phyloP scores from a whole-genome alignment of 2,888 invertebrate genomes.

The Limnephilus marmoratus region DNA sequence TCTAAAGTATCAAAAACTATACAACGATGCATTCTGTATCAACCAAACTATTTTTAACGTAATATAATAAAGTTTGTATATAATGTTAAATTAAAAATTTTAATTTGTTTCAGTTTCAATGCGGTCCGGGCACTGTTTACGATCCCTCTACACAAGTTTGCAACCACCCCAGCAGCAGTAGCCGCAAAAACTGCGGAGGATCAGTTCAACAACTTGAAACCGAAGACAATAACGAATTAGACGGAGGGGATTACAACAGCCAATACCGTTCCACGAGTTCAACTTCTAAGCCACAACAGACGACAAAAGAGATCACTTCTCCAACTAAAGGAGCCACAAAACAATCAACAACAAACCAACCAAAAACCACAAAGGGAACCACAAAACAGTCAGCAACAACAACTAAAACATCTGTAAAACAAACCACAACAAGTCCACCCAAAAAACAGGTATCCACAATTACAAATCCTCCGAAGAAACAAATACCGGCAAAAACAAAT shows the following conservation, averaged over 20 bases:
- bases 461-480: slow-evolving; percentile 18
- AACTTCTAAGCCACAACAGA: slow-evolving; percentile 65
- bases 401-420: slow-evolving; percentile 57
- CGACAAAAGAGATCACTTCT: slow-evolving; percentile 46
- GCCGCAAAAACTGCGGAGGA: slow-evolving; percentile 82
- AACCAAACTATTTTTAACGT: neutral
- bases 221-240: slow-evolving; percentile 75
- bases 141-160: slow-evolving; percentile 83
- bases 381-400: slow-evolving; percentile 25
- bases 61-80: neutral
- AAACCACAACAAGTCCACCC: slow-evolving; percentile 53
- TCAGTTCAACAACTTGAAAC: slow-evolving; percentile 64
- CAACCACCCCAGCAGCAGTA: slow-evolving; percentile 83
- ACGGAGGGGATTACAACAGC: slow-evolving; percentile 69
- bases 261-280: slow-evolving; percentile 68
- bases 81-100: neutral
- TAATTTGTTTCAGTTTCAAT: slow-evolving; percentile 79
- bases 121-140: slow-evolving; percentile 86
- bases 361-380: neutral
- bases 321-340: neutral
- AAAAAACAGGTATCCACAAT: neutral
- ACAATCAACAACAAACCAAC: slow-evolving; percentile 30
- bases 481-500: slow-evolving; percentile 22
- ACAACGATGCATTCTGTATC: too few relatives aligned
- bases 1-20: too few relatives aligned